phyloP scores from a whole-genome alignment of 2,888 invertebrate species.

The Frankliniella intonsa region DNA sequence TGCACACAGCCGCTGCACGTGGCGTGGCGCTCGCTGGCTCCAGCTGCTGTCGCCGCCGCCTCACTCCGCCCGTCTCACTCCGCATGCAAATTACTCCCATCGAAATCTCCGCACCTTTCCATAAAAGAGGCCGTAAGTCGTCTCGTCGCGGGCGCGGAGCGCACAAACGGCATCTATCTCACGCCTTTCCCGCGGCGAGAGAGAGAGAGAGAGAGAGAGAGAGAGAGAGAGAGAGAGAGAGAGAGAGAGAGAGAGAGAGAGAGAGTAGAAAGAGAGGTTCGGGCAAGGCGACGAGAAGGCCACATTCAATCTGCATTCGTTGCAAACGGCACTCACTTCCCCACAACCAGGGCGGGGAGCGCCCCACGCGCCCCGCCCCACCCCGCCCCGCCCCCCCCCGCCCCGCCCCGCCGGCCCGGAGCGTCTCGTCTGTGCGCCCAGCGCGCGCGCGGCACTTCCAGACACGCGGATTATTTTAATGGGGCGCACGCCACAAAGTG shows the following conservation, averaged over 20 bases:
- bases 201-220: background rate
- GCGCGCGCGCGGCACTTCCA: background rate
- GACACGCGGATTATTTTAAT: constrained; percentile 25
- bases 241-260: background rate
- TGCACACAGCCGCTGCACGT: background rate
- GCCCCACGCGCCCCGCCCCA: background rate
- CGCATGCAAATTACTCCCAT: background rate
- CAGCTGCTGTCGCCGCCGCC: background rate
- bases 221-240: background rate
- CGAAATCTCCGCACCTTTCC: background rate
- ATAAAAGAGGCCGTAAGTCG: background rate
- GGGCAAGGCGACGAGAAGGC: background rate
- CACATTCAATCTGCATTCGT: constrained; percentile 22
- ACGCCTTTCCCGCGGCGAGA: too few relatives aligned
- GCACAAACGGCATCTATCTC: too few relatives aligned
- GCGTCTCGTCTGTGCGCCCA: too few relatives aligned
- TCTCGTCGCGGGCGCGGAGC: too few relatives aligned
- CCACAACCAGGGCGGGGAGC: background rate
- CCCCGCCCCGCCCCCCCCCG: background rate
- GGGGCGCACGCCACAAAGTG: constrained; percentile 23
- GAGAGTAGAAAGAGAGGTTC: background rate
- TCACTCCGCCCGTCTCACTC: background rate
- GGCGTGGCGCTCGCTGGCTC: too few relatives aligned
- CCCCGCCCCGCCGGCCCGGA: too few relatives aligned
- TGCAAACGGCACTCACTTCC: background rate